Conservation (phyloP, 2,888 invertebrate species). For the Drosophila percnosoma region DNA sequence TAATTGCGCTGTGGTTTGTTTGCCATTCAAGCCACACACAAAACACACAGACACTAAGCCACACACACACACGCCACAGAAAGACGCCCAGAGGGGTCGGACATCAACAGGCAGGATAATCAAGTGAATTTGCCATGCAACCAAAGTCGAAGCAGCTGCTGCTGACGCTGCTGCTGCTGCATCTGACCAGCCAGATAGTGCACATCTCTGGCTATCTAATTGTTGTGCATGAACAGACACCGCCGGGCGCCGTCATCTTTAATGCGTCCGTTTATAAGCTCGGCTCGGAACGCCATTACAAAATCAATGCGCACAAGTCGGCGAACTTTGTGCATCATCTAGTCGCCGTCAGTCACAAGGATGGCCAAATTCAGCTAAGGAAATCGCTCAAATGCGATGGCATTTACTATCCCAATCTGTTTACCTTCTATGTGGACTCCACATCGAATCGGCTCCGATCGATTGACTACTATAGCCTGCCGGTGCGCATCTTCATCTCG, state of each 20-base stretch:
- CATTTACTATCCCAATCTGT: constrained; percentile 92
- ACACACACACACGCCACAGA: constrained; percentile 5
- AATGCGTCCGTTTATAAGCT: constrained; percentile 92
- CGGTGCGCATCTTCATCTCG: constrained; percentile 90
- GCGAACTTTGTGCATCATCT: constrained; percentile 93
- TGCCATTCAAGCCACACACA: constrained; percentile 46
- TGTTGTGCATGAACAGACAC: constrained; percentile 87
- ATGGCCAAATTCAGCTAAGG: constrained; percentile 90
- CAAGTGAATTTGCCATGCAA: constrained; percentile 56
- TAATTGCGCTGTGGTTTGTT: constrained; percentile 70
- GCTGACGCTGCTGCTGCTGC: constrained; percentile 46
- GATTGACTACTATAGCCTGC: constrained; percentile 93
- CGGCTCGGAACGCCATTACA: constrained; percentile 91
- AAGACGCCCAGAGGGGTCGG: background rate
- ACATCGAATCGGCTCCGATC: constrained; percentile 91
- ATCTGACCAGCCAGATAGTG: constrained; percentile 42
- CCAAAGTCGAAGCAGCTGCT: constrained; percentile 38
- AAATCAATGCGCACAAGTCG: constrained; percentile 92
- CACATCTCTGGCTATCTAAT: constrained; percentile 86
- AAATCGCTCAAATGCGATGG: constrained; percentile 92
- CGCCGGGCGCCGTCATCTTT: constrained; percentile 89
- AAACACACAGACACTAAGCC: constrained; percentile 14
- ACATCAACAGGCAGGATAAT: constrained; percentile 36
- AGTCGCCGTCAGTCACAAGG: constrained; percentile 90
- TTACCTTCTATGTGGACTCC: constrained; percentile 94